Conservation (phyloP, 37 sponge, comb jelly and placozoan genomes). For the Tethya wilhelma region DNA sequence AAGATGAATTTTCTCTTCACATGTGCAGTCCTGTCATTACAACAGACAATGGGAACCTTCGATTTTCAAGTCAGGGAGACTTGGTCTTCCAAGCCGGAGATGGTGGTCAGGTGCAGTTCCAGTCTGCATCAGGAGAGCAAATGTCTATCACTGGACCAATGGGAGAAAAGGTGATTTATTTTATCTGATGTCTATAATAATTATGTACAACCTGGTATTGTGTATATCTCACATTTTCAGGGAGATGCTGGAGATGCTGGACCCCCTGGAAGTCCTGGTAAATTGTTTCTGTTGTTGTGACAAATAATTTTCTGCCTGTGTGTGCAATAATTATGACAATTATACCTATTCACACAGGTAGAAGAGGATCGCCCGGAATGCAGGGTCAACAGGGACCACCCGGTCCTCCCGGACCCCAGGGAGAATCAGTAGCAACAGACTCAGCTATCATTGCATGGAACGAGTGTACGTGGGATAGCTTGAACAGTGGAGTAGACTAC, state of each 20-base stretch:
- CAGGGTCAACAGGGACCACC: neutral
- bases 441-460: conserved; percentile 41
- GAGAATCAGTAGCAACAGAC: conserved; percentile 3
- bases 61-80: conserved; percentile 30
- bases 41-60: conserved; percentile 43
- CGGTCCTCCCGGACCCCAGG: conserved; percentile 4
- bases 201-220: too few species aligned
- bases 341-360: too few species aligned
- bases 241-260: conserved; percentile 7
- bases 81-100: conserved; percentile 47
- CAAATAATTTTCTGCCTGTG: too few species aligned
- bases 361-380: too few species aligned
- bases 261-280: neutral
- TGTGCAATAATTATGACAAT: too few species aligned
- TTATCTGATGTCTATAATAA: neutral
- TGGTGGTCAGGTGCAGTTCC: conserved; percentile 19
- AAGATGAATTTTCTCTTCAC: neutral
- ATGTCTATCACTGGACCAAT: neutral
- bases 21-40: conserved; percentile 49
- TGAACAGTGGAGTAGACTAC: conserved; percentile 50
- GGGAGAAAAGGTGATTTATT: conserved; percentile 28
- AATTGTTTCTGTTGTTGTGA: too few species aligned
- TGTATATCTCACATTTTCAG: too few species aligned
- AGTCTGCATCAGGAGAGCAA: conserved; percentile 8
- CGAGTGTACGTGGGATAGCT: conserved; percentile 53